Evolutionary conservation across 2,113 vertebrate genomes (phyloP).

Genomic region (Rhinichthys klamathensis): DNA sequence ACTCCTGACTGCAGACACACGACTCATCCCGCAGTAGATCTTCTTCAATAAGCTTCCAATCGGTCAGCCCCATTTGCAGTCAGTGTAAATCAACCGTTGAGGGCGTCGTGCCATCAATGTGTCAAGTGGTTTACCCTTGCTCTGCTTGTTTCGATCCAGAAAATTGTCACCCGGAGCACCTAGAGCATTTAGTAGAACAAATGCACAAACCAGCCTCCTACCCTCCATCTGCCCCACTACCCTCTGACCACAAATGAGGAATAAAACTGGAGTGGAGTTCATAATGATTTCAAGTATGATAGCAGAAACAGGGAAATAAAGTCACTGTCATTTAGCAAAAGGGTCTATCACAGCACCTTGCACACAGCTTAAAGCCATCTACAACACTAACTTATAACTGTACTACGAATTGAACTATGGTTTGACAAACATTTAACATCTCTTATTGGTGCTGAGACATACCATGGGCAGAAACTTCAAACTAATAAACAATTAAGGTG

Average conservation of each 20-base stretch:
- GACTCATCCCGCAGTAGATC: constrained; percentile 64
- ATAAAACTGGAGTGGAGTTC: not conserved
- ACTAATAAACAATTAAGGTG: no score
- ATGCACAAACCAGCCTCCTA: not conserved
- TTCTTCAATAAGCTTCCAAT: constrained; percentile 61
- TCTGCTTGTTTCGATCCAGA: constrained; percentile 20
- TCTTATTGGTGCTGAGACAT: no score
- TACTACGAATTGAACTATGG: not conserved
- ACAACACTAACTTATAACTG: not conserved
- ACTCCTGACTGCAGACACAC: constrained; percentile 63
- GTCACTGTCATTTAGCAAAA: not conserved
- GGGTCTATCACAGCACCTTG: not conserved
- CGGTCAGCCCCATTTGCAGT: constrained; percentile 52
- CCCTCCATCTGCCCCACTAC: not conserved
- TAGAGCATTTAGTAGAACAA: constrained; percentile 10
- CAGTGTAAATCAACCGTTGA: constrained; percentile 71
- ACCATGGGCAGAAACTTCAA: no score
- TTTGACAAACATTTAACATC: not conserved
- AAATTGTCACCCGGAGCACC: constrained; percentile 24
- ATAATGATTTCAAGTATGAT: not conserved
- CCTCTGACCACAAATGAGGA: not conserved
- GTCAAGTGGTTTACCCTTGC: constrained; percentile 51
- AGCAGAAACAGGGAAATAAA: not conserved
- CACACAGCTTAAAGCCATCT: not conserved
- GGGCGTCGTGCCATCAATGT: constrained; percentile 69